These are phyloP conservation scores for Synergus umbraculus DNA, from an alignment of 2,888 invertebrate genomes.

Conservation along the genomic window DNA sequence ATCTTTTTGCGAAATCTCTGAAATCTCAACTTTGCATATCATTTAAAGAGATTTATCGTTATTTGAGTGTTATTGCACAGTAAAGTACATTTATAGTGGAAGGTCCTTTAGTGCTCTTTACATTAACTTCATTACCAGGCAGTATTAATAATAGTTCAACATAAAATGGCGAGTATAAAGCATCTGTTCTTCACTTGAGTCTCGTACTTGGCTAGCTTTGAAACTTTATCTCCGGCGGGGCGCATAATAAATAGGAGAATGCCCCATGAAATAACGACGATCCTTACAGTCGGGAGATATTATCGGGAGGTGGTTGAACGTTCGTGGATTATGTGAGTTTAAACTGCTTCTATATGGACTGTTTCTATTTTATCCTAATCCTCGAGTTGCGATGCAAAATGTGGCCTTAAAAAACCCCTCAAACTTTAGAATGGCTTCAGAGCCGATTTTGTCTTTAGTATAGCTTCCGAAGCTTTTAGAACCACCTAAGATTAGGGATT, in stretches of 20 bases:
- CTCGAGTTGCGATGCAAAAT: constrained; percentile 18
- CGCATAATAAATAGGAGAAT: constrained; percentile 12
- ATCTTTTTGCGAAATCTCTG: too few species aligned
- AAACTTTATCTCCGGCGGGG: not conserved
- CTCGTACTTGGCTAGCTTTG: constrained; percentile 11
- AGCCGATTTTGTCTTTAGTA: constrained; percentile 20
- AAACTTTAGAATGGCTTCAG: constrained; percentile 23
- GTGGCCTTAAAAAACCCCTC: not conserved
- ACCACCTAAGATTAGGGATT: constrained; percentile 1
- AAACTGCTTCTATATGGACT: constrained; percentile 3
- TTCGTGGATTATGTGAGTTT: constrained; percentile 7
- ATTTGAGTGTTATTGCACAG: not conserved
- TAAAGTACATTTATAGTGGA: not conserved
- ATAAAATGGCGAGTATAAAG: constrained; percentile 30
- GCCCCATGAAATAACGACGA: constrained; percentile 1
- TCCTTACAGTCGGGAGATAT: constrained; percentile 5
- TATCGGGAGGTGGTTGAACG: constrained; percentile 3
- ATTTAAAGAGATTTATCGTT: not conserved
- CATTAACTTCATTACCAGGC: not conserved
- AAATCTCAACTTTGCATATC: not conserved
- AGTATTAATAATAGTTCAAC: constrained; percentile 32
- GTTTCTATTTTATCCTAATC: constrained; percentile 21
- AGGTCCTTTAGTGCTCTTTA: not conserved
- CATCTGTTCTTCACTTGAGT: constrained; percentile 16
- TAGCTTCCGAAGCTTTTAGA: not conserved